phyloP scores from a whole-genome alignment of 2,888 invertebrate species.

The Athalia rosae region DNA sequence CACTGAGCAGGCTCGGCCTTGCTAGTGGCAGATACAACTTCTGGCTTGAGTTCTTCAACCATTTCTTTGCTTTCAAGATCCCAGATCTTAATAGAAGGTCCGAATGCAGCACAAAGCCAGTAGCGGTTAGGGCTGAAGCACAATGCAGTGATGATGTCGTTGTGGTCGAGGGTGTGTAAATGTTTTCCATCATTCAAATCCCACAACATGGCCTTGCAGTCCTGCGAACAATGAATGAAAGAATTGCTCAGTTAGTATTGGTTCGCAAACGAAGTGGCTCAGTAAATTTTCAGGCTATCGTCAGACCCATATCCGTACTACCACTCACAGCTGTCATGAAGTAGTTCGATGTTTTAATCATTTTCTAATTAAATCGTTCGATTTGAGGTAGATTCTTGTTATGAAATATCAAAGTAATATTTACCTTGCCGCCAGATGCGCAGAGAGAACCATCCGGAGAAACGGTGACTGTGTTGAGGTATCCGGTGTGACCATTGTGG shows the following conservation, averaged over 20 bases:
- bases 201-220: conserved; percentile 99
- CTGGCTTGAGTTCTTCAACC: conserved; percentile 98
- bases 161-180: conserved; percentile 98
- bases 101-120: conserved; percentile 99
- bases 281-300: not conserved
- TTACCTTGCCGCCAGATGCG: conserved; percentile 97
- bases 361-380: conserved; percentile 5
- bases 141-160: conserved; percentile 97
- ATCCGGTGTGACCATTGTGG: conserved; percentile 97
- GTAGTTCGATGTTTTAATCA: conserved; percentile 44
- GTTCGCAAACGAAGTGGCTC: not conserved
- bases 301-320: conserved; percentile 64
- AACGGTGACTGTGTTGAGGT: conserved; percentile 98
- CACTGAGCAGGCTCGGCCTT: conserved; percentile 97
- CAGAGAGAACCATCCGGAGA: conserved; percentile 99
- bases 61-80: conserved; percentile 99
- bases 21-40: conserved; percentile 86
- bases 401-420: conserved; percentile 4
- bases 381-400: conserved; percentile 49
- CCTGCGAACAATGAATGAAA: conserved; percentile 74
- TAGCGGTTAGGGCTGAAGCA: conserved; percentile 99
- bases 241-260: not conserved
- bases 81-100: conserved; percentile 99
- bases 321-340: conserved; percentile 59
- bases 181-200: conserved; percentile 99